Evolutionary conservation across 30 jellyfish, hydroid and myxozoan genomes (phyloP), one percentile per base, ranked within the genome.

Genomic region (Nemopilema nomurai): DNA sequence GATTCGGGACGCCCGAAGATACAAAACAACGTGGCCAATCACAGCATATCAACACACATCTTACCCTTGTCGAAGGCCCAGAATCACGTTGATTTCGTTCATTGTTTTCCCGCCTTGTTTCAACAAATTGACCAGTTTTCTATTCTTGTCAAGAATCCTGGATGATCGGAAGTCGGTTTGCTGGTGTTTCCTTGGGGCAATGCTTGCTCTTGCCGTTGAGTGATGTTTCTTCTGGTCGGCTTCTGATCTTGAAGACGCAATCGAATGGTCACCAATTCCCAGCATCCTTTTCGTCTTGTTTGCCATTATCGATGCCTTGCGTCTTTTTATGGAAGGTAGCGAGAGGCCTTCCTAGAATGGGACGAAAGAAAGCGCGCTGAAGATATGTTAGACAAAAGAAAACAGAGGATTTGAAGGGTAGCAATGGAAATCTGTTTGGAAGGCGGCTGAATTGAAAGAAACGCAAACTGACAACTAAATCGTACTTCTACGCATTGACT

Each of bases 71-170:
- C 52, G 67, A 24, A 71, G 63, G 26, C 89, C 89, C 62, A 79
- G 79, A 62, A 79, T 79, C 16, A 77, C 69, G 7, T 63, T 31
- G 33, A 79, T 79, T 24, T 79, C 89, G 16, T 65, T 68, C 89
- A 62, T 57, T 1, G 89, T 62, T 79, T 79, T 79, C 24, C 89
- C 89, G 25, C 89, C 74, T 33, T 79, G 66, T 13, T 77, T 28
- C 41, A 79, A 27, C 71, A 79, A 67, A 0, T 64, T 21, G 16
- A 79, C 78, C 26, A 79, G 51, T 65, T 64, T 79, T 49, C 31
- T 63, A 64, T 79, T 79, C 53, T 79, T 79, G 21, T 64, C 80
- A 19, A 79, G 73, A 23, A 79, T 62, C 41, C 79, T 79, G 22
- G 89, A 19, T 22, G 79, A 19, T 1, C 89, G 49, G 79, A 79